Conservation (phyloP, 2,797 vertebrate genomes). For the Meda fulgida region DNA sequence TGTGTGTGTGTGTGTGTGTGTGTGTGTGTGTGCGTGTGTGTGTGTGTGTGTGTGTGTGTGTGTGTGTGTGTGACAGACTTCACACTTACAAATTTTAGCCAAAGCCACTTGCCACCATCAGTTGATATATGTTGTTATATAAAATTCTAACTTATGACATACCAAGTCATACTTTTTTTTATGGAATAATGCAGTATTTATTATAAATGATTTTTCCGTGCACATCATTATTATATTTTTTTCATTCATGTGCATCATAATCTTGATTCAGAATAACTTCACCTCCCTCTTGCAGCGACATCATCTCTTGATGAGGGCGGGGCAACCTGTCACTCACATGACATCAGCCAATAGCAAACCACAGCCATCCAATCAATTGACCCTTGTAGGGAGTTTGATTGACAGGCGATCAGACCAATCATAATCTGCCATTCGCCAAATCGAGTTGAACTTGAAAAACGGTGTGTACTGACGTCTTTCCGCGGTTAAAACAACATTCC, state of each 20-base stretch:
- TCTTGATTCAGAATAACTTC: neutral
- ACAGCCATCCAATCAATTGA: neutral
- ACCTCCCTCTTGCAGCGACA: neutral
- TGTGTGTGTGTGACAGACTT: slow-evolving; percentile 29
- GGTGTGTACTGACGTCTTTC: no score
- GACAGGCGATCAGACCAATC: no score
- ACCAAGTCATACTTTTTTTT: neutral
- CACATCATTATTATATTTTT: neutral
- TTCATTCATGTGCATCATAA: neutral
- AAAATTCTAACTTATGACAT: no score
- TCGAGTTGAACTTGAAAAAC: no score
- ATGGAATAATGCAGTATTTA: neutral
- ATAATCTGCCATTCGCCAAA: no score
- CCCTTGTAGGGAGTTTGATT: no score
- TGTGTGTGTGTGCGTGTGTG: neutral
- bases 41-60: slow-evolving; percentile 8
- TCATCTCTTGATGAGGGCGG: neutral
- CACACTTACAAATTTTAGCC: no score
- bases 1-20: neutral
- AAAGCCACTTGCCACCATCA: no score
- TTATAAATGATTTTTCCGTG: neutral
- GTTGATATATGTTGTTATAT: no score
- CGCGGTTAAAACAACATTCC: no score
- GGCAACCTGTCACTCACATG: neutral
- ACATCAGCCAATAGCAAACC: neutral